These are phyloP conservation scores for Sebastes paucispinis DNA, from an alignment of 2,797 vertebrate species.

Conservation along the genomic window DNA sequence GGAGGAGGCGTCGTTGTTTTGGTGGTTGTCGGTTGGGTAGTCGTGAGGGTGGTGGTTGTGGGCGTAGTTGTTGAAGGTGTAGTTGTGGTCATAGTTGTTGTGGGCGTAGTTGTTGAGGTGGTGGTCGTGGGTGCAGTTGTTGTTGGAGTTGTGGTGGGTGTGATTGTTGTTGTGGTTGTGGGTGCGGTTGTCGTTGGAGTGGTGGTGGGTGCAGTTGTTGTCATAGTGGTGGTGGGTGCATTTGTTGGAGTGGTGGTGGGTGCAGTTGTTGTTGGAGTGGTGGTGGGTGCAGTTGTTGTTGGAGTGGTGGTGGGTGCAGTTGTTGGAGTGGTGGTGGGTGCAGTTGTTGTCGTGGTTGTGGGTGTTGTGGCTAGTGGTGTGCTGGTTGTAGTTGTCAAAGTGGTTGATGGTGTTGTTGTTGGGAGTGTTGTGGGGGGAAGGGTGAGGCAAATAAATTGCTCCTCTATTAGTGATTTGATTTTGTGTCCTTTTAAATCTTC, in stretches of 20 bases:
- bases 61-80: neutral
- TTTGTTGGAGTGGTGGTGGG: neutral
- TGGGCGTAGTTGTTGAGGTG: neutral
- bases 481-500: constrained; percentile 57
- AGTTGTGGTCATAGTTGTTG: neutral
- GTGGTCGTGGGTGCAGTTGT: neutral
- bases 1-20: constrained; percentile 10
- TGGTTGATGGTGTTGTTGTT: neutral
- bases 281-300: too few relatives aligned
- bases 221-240: neutral
- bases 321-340: too few relatives aligned
- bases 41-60: constrained; percentile 5
- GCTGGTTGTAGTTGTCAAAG: constrained; percentile 10
- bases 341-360: too few relatives aligned
- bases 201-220: neutral
- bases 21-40: constrained; percentile 25
- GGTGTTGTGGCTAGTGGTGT: neutral
- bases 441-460: constrained; percentile 78
- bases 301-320: too few relatives aligned
- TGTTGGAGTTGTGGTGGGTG: neutral
- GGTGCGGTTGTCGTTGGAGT: neutral
- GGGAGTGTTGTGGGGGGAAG: constrained; percentile 20
- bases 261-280: neutral
- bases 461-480: constrained; percentile 56
- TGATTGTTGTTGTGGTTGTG: neutral